Evolutionary conservation across 1,140 invertebrate species (phyloP).

Genomic region (Heliothis subflexa): DNA sequence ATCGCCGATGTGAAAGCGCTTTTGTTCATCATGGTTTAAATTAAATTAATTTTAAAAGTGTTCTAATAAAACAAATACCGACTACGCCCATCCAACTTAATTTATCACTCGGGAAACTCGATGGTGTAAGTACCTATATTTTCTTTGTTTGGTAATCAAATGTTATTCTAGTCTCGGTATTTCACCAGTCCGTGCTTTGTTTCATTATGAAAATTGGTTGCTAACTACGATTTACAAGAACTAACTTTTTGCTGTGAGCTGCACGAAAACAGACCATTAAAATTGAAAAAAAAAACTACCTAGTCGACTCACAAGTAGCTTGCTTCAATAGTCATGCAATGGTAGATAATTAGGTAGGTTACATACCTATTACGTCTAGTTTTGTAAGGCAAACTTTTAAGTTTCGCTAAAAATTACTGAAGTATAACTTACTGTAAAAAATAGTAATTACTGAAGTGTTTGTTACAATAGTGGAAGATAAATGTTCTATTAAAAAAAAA

Average conservation of each 20-base stretch:
- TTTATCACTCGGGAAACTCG: neutral
- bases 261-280: conserved; percentile 45
- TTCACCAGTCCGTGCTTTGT: conserved; percentile 26
- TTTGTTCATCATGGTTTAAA: too few species aligned
- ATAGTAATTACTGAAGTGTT: neutral
- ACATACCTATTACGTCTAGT: neutral
- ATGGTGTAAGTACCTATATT: neutral
- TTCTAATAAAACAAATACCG: too few species aligned
- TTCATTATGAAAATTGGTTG: conserved; percentile 46
- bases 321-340: conserved; percentile 29
- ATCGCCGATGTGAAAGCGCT: too few species aligned
- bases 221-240: conserved; percentile 39
- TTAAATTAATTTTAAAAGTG: too few species aligned
- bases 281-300: conserved; percentile 21
- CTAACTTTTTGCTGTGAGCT: conserved; percentile 14
- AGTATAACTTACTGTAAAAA: too few species aligned
- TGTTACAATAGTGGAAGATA: too few species aligned
- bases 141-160: neutral
- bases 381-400: neutral
- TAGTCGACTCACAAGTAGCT: neutral
- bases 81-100: neutral
- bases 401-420: neutral
- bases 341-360: conserved; percentile 13
- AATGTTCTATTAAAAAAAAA: too few species aligned
- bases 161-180: conserved; percentile 11